Conservation (phyloP, 2,888 invertebrate species). For the Pecten maximus region DNA sequence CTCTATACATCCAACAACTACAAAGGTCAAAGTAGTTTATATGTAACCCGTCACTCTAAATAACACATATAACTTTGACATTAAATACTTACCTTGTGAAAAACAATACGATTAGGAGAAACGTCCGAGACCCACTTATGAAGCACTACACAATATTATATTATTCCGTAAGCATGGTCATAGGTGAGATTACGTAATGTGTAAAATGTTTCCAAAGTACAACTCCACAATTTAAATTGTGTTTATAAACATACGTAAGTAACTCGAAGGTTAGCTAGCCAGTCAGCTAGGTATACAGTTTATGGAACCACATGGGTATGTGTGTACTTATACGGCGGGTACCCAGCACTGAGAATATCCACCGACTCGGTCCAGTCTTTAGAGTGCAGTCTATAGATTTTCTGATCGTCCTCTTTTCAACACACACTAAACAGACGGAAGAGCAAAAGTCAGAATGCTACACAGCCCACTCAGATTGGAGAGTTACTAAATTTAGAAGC, state of each 20-base stretch:
- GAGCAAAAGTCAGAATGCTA: neutral
- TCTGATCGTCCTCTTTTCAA: neutral
- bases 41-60: no score
- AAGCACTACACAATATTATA: neutral
- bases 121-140: neutral
- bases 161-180: neutral
- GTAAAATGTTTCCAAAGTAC: neutral
- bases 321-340: neutral
- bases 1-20: no score
- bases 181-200: neutral
- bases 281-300: neutral
- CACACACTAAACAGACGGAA: conserved; percentile 11
- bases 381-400: neutral
- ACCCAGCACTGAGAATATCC: neutral
- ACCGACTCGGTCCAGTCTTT: neutral
- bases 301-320: neutral
- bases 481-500: neutral
- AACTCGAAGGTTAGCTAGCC: neutral
- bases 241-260: neutral
- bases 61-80: no score
- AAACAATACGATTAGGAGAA: neutral
- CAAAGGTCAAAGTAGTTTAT: no score
- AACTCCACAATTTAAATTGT: neutral
- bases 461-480: neutral
- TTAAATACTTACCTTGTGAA: neutral